Conservation (phyloP, 2,888 invertebrate species). For the Sesia bembeciformis region DNA sequence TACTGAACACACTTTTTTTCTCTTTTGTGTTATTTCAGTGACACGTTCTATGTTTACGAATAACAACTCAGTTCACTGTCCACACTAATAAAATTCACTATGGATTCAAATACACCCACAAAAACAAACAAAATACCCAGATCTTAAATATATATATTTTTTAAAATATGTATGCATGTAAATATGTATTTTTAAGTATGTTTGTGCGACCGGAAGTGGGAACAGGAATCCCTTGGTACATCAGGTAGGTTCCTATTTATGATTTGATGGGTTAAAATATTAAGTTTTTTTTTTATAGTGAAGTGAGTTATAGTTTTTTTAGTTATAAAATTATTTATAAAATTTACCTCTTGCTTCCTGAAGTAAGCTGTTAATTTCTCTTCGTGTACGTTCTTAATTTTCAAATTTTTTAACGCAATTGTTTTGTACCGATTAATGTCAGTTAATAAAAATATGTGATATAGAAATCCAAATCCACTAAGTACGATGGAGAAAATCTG, state of each 20-base stretch:
- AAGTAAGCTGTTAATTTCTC: slow-evolving; percentile 52
- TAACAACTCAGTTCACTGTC: too few relatives aligned
- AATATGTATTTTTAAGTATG: background rate
- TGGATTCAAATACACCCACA: too few relatives aligned
- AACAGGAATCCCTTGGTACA: background rate
- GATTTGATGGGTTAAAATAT: too few relatives aligned
- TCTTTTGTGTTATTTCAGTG: too few relatives aligned
- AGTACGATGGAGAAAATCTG: slow-evolving; percentile 78
- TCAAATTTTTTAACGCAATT: slow-evolving; percentile 56
- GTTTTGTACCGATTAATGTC: slow-evolving; percentile 77
- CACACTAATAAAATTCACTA: too few relatives aligned
- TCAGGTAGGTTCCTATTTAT: too few relatives aligned
- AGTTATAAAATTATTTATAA: background rate
- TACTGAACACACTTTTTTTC: too few relatives aligned
- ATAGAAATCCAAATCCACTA: slow-evolving; percentile 73
- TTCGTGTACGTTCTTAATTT: slow-evolving; percentile 45
- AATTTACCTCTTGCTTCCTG: slow-evolving; percentile 54
- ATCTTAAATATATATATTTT: too few relatives aligned
- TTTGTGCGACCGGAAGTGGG: background rate
- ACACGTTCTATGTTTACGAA: too few relatives aligned
- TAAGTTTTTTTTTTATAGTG: background rate
- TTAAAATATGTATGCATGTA: too few relatives aligned
- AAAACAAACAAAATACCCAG: too few relatives aligned
- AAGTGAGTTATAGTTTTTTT: slow-evolving; percentile 14
- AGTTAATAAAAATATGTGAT: slow-evolving; percentile 74